These are phyloP conservation scores for Syngnathoides biaculeatus DNA, from an alignment of 2,113 vertebrate species.

Conservation along the genomic window DNA sequence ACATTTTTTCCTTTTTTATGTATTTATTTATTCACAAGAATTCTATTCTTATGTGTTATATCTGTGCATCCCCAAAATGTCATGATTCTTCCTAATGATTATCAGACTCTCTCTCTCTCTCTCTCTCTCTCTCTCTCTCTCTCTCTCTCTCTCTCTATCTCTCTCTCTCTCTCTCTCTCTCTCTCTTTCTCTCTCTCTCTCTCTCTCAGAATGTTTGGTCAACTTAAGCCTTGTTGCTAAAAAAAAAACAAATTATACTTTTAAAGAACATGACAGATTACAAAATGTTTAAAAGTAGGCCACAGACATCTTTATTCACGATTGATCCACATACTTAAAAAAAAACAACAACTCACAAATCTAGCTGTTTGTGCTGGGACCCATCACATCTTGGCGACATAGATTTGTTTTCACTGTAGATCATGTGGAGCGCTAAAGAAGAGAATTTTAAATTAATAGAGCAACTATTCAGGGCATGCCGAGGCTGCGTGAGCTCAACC, in stretches of 20 bases:
- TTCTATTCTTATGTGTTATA: too few relatives aligned
- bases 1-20: too few relatives aligned
- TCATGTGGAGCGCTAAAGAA: background rate
- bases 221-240: constrained; percentile 23
- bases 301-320: constrained; percentile 72
- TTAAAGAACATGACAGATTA: constrained; percentile 62
- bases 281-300: constrained; percentile 64
- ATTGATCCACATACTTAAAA: constrained; percentile 60
- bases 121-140: background rate
- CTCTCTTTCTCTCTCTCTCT: too few relatives aligned
- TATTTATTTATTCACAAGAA: too few relatives aligned
- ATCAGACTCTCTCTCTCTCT: too few relatives aligned
- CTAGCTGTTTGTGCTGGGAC: constrained; percentile 9
- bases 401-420: background rate
- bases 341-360: constrained; percentile 53
- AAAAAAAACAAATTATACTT: constrained; percentile 48
- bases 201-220: constrained; percentile 20
- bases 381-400: background rate
- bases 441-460: background rate
- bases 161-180: background rate
- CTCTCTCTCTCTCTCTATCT: too few relatives aligned
- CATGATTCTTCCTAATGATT: too few relatives aligned
- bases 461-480: background rate
- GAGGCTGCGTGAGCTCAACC: background rate
- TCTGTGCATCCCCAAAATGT: too few relatives aligned